Evolutionary conservation across 2,888 invertebrate genomes (phyloP), one percentile per base, ranked within the genome.

Genomic region (Agrochola lychnidis): DNA sequence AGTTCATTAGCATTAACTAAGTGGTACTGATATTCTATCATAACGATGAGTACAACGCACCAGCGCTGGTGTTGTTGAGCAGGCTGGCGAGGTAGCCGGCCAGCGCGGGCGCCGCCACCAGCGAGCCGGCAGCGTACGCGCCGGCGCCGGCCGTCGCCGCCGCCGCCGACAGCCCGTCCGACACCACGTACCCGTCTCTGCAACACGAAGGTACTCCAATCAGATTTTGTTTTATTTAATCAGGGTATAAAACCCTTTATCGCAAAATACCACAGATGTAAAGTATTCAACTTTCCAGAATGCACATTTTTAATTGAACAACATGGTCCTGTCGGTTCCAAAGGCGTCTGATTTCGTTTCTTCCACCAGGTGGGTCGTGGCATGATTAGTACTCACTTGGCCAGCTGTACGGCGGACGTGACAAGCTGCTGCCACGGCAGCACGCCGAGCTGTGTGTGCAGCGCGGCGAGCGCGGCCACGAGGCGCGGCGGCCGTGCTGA

Each of bases 31-130:
- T 64, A 45, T 25, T 14, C 12, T 66, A 30, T 16, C 3, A 53
- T n/a, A n/a, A 30, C n/a, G n/a, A 51, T 14, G 12, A 45, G 12
- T 4, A 22, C 16, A 25, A 51, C 57, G 42, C 36, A 95, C 96
- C 95, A 7, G 91, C 85, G 83, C 95, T 95, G 48, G 93, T 93
- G 86, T 97, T 96, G 70, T 91, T 91, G 74, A 97, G 97, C 79
- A 98, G 93, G 14, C 93, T 89, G 79, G 97, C 91, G 45, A 98
- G 95, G 85, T 97, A 97, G 59, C 92, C 91, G 16, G 97, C 97
- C 64, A 98, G 95, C 36, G 89, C 89, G 12, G 97, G 95, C 73
- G 97, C 94, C 42, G 92, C 92, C 64, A 97, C 89, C 73, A 91
- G 92, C 79, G 96, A 93, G 36, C 97, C 97, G 12, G 96, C 94